phyloP scores from a whole-genome alignment of 1,140 invertebrate species.

The Drosophila suzukii region DNA sequence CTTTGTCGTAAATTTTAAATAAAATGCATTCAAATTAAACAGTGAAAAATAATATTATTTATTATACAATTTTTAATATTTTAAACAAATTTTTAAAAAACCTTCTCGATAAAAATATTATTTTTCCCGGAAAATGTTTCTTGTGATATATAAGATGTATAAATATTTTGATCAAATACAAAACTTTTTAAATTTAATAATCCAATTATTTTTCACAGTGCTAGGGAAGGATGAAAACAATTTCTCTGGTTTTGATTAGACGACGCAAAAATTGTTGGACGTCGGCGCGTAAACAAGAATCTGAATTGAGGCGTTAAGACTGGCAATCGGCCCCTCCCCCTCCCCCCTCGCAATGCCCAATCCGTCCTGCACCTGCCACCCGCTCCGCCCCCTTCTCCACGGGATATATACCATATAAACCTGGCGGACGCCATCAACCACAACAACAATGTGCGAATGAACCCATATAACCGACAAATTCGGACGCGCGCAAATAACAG shows the following conservation, averaged over 20 bases:
- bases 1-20: too few species aligned
- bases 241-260: constrained; percentile 65
- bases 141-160: too few species aligned
- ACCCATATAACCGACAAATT: constrained; percentile 58
- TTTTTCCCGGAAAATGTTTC: too few species aligned
- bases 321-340: constrained; percentile 11
- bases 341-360: background rate
- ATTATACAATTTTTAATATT: too few species aligned
- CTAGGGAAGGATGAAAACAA: constrained; percentile 44
- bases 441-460: constrained; percentile 56
- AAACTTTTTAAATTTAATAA: background rate
- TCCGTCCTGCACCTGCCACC: constrained; percentile 22
- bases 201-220: constrained; percentile 5
- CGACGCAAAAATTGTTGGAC: constrained; percentile 73
- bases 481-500: constrained; percentile 34
- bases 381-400: background rate
- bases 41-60: too few species aligned
- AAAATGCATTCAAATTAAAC: too few species aligned
- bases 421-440: constrained; percentile 43
- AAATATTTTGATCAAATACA: background rate
- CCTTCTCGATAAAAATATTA: too few species aligned
- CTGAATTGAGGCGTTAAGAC: constrained; percentile 41
- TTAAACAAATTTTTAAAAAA: too few species aligned
- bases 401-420: constrained; percentile 22
- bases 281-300: constrained; percentile 68